Conservation (phyloP, 2,888 invertebrate genomes). For the Limnephilus auricula region DNA sequence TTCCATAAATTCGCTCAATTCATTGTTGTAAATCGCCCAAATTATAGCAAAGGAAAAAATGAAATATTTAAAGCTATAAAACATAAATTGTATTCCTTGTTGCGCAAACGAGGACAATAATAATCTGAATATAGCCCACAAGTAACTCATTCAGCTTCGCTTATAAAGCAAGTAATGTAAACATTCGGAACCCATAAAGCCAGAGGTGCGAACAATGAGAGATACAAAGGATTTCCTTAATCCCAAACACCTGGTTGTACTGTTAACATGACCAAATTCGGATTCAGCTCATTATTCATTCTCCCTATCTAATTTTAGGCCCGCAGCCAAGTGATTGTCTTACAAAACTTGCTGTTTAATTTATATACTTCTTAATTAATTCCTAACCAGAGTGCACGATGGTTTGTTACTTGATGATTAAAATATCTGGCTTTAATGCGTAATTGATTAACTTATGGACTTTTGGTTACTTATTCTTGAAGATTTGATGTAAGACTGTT, state of each 20-base stretch:
- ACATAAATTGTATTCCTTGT: not conserved
- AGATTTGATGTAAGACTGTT: not conserved
- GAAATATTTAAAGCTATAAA: not conserved
- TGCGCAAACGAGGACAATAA: not conserved
- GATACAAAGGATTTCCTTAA: conserved; percentile 57
- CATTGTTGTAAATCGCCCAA: not conserved
- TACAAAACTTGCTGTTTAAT: conserved; percentile 41
- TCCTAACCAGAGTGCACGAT: not conserved
- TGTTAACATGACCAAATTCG: conserved; percentile 64
- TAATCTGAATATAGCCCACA: conserved; percentile 22
- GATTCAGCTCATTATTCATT: conserved; percentile 60
- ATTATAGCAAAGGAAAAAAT: not conserved
- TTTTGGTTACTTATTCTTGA: not conserved
- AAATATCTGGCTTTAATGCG: not conserved
- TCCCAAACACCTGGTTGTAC: conserved; percentile 62
- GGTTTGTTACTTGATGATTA: not conserved
- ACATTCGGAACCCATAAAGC: conserved; percentile 46
- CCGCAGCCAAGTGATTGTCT: conserved; percentile 42
- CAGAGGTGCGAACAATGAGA: conserved; percentile 56
- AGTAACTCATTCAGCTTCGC: conserved; percentile 32
- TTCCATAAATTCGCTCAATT: not conserved
- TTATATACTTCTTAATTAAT: conserved; percentile 36
- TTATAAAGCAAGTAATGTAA: conserved; percentile 41
- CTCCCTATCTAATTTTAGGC: conserved; percentile 36
- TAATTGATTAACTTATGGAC: not conserved